Base-by-base conservation (phyloP, 1,140 invertebrate species). In the Lordiphosa collinella region DNA sequence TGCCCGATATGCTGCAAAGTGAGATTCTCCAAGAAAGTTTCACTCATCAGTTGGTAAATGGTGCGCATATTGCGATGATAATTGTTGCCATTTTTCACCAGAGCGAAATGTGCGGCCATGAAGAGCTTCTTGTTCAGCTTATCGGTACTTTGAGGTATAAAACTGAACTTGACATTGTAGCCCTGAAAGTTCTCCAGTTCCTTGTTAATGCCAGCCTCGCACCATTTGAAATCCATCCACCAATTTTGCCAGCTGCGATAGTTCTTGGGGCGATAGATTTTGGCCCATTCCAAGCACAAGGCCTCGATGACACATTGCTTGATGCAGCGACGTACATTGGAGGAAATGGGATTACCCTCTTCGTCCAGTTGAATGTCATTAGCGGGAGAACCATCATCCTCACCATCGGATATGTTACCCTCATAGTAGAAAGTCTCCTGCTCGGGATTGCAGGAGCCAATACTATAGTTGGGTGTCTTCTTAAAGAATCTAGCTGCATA, bases 221-320 rank as follows among this genome's bases (percentile, higher is more conserved):
- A 69, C 34, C 47, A 49, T 4, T 50, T 11, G 31, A 65, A 64
- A 1, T 65, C 75, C 7, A 35, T 34, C 74, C 74, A 79, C 74
- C 74, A 79, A 1, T 25, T 32, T 0, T 34, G 12, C 74, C 74
- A 79, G 0, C 9, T 11, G 2, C 36, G 16, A 12, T 79, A 79
- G 1, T 53, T 10, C 8, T 52, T 38, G 0, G 7, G 22, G 0
- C 38, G 29, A 29, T 79, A 68, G 3, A 54, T 11, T 3, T 36
- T 25, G 3, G 5, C 34, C 51, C 58, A 74, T 10, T 53, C 52
- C 1, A 9, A 7, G 11, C 18, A 16, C 6, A 79, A 4, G 0
- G 9, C 18, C 0, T 50, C 58, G 4, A 10, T 10, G 1, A 43
- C 5, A 8, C 37, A 18, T 10, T 40, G 14, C 9, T 16, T 40